Evolutionary conservation across 2,797 vertebrate species (phyloP).

Genomic region (Pipistrellus kuhlii): DNA sequence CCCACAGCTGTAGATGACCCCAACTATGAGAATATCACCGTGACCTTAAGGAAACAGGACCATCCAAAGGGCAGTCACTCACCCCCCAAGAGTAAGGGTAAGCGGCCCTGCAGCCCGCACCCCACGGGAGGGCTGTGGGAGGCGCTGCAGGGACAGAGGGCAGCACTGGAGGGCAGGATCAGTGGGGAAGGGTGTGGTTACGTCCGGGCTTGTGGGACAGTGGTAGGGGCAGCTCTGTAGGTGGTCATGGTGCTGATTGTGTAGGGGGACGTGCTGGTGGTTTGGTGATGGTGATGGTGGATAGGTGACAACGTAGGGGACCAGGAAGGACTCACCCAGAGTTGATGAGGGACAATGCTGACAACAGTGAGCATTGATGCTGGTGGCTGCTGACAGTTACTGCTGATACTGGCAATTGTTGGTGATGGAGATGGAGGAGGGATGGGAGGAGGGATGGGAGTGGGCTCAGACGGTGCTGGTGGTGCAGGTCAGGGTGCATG

Average conservation of each 20-base stretch:
- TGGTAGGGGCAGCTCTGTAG: not conserved
- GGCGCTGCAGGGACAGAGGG: not conserved
- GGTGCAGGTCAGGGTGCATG: not conserved
- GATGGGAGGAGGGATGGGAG: too few relatives aligned
- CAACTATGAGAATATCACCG: slow-evolving; percentile 71
- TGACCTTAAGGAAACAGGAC: slow-evolving; percentile 56
- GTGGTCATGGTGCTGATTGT: not conserved
- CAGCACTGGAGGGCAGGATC: not conserved
- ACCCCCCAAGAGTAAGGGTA: not conserved
- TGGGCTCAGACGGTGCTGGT: not conserved
- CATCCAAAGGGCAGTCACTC: not conserved
- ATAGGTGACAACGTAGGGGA: not conserved
- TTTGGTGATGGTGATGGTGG: not conserved
- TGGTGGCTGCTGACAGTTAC: not conserved
- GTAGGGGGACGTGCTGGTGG: not conserved
- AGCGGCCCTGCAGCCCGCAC: not conserved
- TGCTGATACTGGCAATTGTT: not conserved
- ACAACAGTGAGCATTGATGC: not conserved
- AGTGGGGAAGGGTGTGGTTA: not conserved
- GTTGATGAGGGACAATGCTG: not conserved
- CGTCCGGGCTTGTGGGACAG: not conserved
- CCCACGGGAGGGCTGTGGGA: not conserved
- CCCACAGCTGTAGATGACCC: slow-evolving; percentile 51
- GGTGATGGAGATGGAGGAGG: not conserved
- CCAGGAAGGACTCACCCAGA: not conserved